Evolutionary conservation across 2,113 vertebrate species (phyloP).

Genomic region (Noturus placidus): DNA sequence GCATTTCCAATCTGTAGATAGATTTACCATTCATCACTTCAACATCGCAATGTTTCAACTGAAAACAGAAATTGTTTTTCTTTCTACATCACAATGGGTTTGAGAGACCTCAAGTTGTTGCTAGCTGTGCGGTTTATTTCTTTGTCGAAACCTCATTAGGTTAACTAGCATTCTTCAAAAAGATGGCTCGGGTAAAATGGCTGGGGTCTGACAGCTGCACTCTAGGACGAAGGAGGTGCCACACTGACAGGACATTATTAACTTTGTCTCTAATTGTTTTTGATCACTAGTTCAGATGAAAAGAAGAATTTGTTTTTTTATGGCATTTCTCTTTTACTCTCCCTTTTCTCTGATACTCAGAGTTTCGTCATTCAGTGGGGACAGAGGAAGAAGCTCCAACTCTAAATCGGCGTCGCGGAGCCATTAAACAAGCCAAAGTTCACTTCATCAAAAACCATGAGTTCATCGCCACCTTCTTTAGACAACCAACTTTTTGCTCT

Average conservation of each 20-base stretch:
- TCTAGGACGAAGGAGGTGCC: not conserved
- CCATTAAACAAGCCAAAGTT: slow-evolving; percentile 95
- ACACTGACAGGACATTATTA: slow-evolving; percentile 1
- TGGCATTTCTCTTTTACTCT: not conserved
- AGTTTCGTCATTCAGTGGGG: slow-evolving; percentile 50
- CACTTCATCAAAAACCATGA: slow-evolving; percentile 94
- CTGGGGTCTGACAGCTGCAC: not conserved
- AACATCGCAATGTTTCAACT: not conserved
- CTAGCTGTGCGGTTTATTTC: not conserved
- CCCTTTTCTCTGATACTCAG: slow-evolving; percentile 20
- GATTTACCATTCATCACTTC: not conserved
- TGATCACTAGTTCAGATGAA: not conserved
- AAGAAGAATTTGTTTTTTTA: not conserved
- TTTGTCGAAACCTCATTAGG: not conserved
- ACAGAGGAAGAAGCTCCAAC: slow-evolving; percentile 78
- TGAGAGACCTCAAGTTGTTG: not conserved
- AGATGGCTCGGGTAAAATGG: not conserved
- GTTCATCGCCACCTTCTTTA: slow-evolving; percentile 93
- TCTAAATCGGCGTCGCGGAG: slow-evolving; percentile 88
- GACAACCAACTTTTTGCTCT: slow-evolving; percentile 95
- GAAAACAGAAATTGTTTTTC: not conserved
- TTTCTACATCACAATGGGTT: not conserved
- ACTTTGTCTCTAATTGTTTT: not conserved
- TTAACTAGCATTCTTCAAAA: not conserved
- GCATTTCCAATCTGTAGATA: not conserved